A percentile compares a stretch with the other conserved stretches of the same genome.
phyloP scores from a whole-genome alignment of 2,113 vertebrate species.

The Poecile atricapillus region DNA sequence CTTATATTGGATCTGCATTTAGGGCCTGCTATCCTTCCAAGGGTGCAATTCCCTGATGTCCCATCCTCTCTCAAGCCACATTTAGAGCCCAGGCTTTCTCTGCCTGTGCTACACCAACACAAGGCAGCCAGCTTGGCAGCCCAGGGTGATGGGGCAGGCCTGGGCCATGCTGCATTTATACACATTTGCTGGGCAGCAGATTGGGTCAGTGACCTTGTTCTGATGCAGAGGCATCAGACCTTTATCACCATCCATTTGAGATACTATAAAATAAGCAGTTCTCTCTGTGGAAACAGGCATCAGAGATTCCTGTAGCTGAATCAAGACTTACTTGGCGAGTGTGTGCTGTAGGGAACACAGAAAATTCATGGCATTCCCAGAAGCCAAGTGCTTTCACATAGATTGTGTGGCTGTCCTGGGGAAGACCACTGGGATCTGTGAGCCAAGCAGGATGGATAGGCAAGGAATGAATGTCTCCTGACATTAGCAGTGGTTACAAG shows the following conservation, averaged over 20 bases:
- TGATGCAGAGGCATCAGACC: background rate
- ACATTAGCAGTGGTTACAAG: background rate
- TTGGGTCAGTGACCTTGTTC: background rate
- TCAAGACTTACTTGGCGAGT: background rate
- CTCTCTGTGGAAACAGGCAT: background rate
- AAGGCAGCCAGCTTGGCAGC: background rate
- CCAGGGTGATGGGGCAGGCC: background rate
- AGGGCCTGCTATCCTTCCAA: background rate
- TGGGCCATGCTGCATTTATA: background rate
- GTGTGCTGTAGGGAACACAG: background rate
- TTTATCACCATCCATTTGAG: background rate
- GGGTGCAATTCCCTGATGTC: background rate
- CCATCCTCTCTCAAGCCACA: background rate
- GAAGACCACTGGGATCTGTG: background rate
- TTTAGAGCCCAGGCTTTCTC: background rate
- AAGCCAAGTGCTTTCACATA: background rate
- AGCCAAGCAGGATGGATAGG: background rate
- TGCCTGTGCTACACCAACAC: background rate
- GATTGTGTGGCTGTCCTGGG: background rate
- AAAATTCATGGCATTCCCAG: background rate
- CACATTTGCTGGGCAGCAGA: background rate
- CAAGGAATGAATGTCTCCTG: background rate
- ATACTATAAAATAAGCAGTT: background rate
- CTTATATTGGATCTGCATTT: background rate
- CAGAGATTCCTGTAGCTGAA: conserved; percentile 19